Percentiles rank a stretch among this genome's conserved stretches.
Evolutionary conservation across 2,888 invertebrate species (phyloP).

Genomic region (Anoplius nigerrimus): DNA sequence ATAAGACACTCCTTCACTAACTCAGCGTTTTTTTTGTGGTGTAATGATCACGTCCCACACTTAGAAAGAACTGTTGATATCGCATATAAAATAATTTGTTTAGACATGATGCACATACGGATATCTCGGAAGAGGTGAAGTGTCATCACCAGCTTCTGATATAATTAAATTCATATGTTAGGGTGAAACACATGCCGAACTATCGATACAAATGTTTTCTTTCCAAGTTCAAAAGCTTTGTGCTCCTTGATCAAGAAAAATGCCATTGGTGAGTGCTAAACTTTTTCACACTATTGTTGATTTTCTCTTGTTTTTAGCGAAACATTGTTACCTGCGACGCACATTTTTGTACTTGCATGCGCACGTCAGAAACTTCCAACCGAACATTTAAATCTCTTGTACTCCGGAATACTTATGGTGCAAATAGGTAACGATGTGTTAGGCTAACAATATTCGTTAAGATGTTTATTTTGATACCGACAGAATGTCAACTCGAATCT

Average conservation of each 20-base stretch:
- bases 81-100: constrained; percentile 42
- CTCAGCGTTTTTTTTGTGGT: not conserved
- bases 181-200: constrained; percentile 54
- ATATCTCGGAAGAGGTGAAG: constrained; percentile 56
- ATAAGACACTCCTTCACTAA: constrained; percentile 12
- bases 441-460: not conserved
- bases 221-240: constrained; percentile 55
- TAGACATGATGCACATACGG: constrained; percentile 36
- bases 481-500: not conserved
- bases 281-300: constrained; percentile 17
- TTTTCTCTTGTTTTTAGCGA: not conserved
- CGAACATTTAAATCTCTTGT: no score
- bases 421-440: no score
- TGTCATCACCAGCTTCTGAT: constrained; percentile 56
- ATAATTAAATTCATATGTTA: constrained; percentile 57
- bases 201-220: constrained; percentile 58
- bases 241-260: constrained; percentile 50
- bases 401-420: no score
- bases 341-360: no score
- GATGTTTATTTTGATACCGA: constrained; percentile 1
- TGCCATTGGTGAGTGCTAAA: constrained; percentile 63
- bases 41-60: not conserved
- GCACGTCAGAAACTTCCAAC: no score
- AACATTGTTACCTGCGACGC: no score
- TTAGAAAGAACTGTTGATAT: constrained; percentile 19